These are phyloP conservation scores for Psophia crepitans DNA, from an alignment of 2,113 vertebrate genomes.

Conservation along the genomic window DNA sequence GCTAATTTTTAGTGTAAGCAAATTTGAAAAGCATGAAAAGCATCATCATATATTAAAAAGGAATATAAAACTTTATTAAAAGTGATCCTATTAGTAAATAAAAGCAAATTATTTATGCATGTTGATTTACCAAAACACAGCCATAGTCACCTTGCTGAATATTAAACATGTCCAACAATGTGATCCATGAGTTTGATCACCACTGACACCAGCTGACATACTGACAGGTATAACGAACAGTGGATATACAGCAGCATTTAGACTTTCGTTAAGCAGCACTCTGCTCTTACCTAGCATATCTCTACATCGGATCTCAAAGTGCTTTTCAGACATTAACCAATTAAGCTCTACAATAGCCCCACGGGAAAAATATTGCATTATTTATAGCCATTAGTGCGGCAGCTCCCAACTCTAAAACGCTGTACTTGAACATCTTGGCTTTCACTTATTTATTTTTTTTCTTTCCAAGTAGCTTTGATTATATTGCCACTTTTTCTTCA, in stretches of 20 bases:
- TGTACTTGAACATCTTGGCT: neutral
- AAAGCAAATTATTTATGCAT: neutral
- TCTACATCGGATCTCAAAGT: neutral
- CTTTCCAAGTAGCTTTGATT: neutral
- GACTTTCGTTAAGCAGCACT: neutral
- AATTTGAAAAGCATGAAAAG: neutral
- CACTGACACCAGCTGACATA: neutral
- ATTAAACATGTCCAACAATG: neutral
- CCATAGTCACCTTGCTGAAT: neutral
- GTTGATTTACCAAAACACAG: neutral
- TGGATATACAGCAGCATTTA: neutral
- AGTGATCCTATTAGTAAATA: neutral
- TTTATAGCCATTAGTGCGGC: neutral
- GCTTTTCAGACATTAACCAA: conserved; percentile 4
- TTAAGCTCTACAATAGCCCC: neutral
- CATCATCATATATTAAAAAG: neutral
- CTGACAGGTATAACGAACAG: neutral
- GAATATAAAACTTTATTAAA: neutral
- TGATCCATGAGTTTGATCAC: neutral
- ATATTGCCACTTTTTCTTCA: neutral
- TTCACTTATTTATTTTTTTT: neutral
- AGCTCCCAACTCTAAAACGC: neutral
- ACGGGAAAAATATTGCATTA: neutral
- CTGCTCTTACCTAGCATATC: neutral
- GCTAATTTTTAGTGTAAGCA: neutral